A percentile compares a stretch with the other conserved stretches of the same genome.
Evolutionary conservation across 2,797 vertebrate species (phyloP).

Genomic region (Onychomys torridus): DNA sequence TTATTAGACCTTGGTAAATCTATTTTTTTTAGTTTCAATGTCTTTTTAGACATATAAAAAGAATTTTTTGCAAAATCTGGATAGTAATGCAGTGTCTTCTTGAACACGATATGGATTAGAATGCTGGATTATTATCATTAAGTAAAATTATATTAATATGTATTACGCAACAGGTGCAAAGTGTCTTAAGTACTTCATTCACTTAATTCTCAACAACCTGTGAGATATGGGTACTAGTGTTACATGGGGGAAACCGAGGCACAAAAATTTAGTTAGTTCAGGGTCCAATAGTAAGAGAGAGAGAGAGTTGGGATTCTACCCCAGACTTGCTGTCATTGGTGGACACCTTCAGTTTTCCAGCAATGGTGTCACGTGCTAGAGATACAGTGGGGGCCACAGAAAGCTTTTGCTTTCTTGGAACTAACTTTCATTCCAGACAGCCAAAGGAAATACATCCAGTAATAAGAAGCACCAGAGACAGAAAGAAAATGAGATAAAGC

Average conservation of each 20-base stretch:
- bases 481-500: background rate
- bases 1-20: background rate
- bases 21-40: slow-evolving; percentile 5
- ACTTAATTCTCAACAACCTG: background rate
- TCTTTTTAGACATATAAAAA: background rate
- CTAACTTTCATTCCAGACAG: background rate
- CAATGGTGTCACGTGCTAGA: background rate
- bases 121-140: background rate
- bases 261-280: background rate
- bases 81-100: background rate
- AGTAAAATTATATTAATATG: slow-evolving; percentile 10
- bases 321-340: background rate
- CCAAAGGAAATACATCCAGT: background rate
- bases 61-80: background rate
- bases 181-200: background rate
- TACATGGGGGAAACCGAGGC: background rate
- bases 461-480: background rate
- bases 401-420: background rate
- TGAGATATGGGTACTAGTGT: background rate
- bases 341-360: background rate
- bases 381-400: background rate
- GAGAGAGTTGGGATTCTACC: background rate
- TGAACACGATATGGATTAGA: background rate
- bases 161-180: background rate
- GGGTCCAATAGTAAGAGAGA: background rate